Evolutionary conservation across 2,888 invertebrate genomes (phyloP), one percentile per base, ranked within the genome.

Genomic region (Phytoseiulus persimilis): DNA sequence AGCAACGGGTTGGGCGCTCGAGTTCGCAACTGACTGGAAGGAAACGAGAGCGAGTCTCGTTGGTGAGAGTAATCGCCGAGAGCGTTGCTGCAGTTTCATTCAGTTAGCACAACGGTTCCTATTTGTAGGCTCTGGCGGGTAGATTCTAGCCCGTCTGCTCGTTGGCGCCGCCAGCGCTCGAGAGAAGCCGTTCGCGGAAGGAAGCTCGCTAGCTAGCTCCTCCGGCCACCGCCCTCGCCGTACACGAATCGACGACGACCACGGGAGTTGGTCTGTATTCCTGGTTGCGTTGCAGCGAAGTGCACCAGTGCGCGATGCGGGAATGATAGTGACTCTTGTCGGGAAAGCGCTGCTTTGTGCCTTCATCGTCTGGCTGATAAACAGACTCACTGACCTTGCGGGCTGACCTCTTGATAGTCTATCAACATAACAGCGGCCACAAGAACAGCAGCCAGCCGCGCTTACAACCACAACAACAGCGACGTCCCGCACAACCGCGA

Each of bases 311-410:
- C 32, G 39, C 32, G 32, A 32, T 39, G 39, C 32, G 87, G 87
- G n/a, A 6, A 87, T 87, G 87, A 33, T 87, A 39, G 87, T 45
- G 33, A 39, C 6, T 31, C 32, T 87, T 39, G 39, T 87, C 87
- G 32, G 87, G 28, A 87, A 87, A 32, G 87, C 87, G 39, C 87
- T 87, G 33, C 23, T 33, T 32, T 87, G 87, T 32, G 87, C 87
- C 87, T 87, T 87, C 45, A 33, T 87, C 33, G 87, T 87, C 87
- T 87, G 87, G 87, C 87, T 87, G 32, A 87, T 87, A n/a, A 87
- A 87, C 32, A 87, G 45, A 45, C 87, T 87, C 32, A 31, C 87
- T 32, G 87, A 87, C 33, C 33, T 87, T n/a, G 87, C 39, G n/a
- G 33, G n/a, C 87, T 87, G 45, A 87, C 33, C n/a, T 87, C 32